Conservation (phyloP, 2,113 vertebrate species). For the Ramphastos sulfuratus region DNA sequence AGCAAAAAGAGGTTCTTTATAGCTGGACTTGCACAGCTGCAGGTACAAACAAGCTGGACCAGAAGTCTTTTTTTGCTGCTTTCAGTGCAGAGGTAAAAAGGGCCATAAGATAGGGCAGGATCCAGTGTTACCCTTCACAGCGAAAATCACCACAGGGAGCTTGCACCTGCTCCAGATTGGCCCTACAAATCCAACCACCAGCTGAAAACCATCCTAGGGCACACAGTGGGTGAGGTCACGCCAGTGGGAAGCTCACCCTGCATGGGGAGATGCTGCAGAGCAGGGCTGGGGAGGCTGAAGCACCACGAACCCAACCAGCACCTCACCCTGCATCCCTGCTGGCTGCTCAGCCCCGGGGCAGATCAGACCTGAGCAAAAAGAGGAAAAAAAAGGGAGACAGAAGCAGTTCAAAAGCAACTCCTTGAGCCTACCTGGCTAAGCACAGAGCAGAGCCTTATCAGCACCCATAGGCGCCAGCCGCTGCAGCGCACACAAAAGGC, state of each 20-base stretch:
- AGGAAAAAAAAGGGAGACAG: background rate
- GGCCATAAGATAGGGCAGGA: background rate
- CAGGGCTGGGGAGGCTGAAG: background rate
- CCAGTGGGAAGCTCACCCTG: fast-evolving
- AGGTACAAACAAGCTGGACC: background rate
- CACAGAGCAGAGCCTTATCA: background rate
- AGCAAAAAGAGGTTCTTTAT: background rate
- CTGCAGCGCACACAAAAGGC: conserved; percentile 12
- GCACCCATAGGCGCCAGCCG: background rate
- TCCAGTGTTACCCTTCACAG: fast-evolving
- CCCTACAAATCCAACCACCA: background rate
- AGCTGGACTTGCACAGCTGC: background rate
- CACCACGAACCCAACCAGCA: fast-evolving
- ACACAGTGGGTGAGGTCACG: fast-evolving
- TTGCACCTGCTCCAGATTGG: background rate
- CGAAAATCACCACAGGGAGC: background rate
- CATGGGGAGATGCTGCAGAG: background rate
- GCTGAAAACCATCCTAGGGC: background rate
- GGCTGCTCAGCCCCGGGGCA: background rate
- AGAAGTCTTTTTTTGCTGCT: background rate
- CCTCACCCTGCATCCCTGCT: background rate
- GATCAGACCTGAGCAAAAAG: background rate
- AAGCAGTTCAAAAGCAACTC: background rate
- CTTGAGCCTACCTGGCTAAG: background rate
- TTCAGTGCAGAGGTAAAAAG: background rate